Base-by-base conservation (phyloP, 2,797 vertebrate genomes). In the Hippopotamyrus pictus region DNA sequence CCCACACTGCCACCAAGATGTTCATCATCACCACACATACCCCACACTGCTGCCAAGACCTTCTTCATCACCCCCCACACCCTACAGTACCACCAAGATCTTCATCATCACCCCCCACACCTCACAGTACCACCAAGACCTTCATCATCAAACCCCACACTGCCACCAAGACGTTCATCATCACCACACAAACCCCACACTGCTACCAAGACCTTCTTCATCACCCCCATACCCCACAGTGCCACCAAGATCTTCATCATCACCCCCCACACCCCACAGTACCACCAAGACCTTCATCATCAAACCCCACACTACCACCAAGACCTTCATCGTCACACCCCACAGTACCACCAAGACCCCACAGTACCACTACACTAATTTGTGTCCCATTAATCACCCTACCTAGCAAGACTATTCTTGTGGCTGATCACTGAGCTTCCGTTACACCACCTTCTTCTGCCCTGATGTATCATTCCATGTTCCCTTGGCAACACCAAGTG, bases 401-500 rank as follows among this genome's bases (percentile, higher is more conserved):
- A 50, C 17, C 79, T 22, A 33, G 62, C 22, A 11, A 79, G 12
- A 12, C 69, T 25, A 79, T 44, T 79, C 5, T 37, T 79, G 44
- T 84, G 79, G 79, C 19, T 50, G 46, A 50, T 84, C 79, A 50
- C 44, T 4, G 79, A 84, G 4, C 44, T 50, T n/a, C 79, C 3
- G 41, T 50, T 50, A 84, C 41, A 48, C 3, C 19, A 84, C 46
- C 79, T 48, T 48, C 79, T 83, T 84, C 44, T 84, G 79, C 44
- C 50, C 17, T 11, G 19, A 50, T 84, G 46, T 84, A 84, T 50
- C 41, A 19, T 48, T 84, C 79, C 79, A 48, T 84, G 79, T 84
- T 84, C 46, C 79, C 87, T 88, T 88, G 65, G 62, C 62, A 88
- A 88, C 87, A 46, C 29, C 87, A 57, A 73, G n/a, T 88, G 59